Evolutionary conservation across 2,888 invertebrate species (phyloP), one percentile per base, ranked within the genome.

Genomic region (Bugula neritina): DNA sequence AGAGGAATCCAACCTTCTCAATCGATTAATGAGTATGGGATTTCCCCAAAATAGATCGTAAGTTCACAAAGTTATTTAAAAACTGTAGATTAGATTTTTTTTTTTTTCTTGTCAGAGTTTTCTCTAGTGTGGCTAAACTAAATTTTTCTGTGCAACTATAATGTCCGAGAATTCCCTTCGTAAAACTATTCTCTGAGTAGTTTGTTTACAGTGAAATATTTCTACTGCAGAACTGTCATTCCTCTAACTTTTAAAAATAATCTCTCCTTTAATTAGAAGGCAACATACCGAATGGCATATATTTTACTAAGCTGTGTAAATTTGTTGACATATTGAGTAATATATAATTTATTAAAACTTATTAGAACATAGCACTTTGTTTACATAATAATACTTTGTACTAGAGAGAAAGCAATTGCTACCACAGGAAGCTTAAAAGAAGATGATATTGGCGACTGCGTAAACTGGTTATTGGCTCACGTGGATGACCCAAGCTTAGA

Each of bases 1-100:
- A 43, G 63, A 63, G 10, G 31, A 63, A 27, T 63, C 63, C 10
- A 63, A 81, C 10, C 76, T 93, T 2, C 86, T 92, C 76, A 91
- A 93, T 86, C 91, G 90, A 72, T 86, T 94, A 54, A 85, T 93
- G 75, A 92, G 92, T 85, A 91, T 94, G 90, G 94, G 94, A 52
- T 93, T 94, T 85, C 90, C 92, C 1, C 91, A 90, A 85, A 90
- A 91, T 79, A 88, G 93, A 87, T 92, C 92, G 93, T 94, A 88
- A 89, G 92, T 89, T 74, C 17, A 17, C 17, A 43, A 43, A 43
- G 43, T 43, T 17, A 43, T 43, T 5, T 17, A 43, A 43, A 5
- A 10, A 43, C 43, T 43, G 43, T 43, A n/a, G n/a, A n/a, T n/a
- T n/a, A n/a, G n/a, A n/a, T n/a, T n/a, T 43, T 43, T 17, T 10